Percentiles rank a stretch among this genome's conserved stretches.
These are phyloP conservation scores for Crotalus tigris DNA, from an alignment of 2,113 vertebrate genomes.

Conservation along the genomic window DNA sequence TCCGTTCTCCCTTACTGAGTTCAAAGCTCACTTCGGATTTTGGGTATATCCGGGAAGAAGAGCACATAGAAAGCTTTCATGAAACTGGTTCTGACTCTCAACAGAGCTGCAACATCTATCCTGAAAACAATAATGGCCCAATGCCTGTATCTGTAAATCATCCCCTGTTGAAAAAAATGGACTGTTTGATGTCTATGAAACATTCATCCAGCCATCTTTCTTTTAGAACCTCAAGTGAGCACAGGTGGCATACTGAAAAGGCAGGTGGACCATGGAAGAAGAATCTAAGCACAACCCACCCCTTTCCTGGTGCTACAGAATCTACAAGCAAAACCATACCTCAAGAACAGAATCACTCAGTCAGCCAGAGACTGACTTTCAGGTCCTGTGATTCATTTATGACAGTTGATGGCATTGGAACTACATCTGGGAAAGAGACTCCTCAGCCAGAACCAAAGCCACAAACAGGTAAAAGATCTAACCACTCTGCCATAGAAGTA, in stretches of 20 bases:
- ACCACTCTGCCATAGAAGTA: not conserved
- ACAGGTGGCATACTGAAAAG: not conserved
- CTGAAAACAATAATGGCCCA: not conserved
- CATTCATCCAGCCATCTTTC: not conserved
- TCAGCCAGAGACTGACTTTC: conserved; percentile 16
- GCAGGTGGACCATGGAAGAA: not conserved
- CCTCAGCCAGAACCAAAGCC: not conserved
- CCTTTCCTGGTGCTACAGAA: not conserved
- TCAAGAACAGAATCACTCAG: not conserved
- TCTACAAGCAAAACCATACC: not conserved
- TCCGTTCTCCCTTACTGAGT: conserved; percentile 44
- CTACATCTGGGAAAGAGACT: fast-evolving
- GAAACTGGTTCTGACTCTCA: not conserved
- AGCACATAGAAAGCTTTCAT: not conserved
- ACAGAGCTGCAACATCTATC: conserved; percentile 17
- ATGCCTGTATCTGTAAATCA: conserved; percentile 16
- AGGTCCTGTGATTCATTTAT: not conserved
- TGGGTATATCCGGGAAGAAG: not conserved
- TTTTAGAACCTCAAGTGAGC: not conserved
- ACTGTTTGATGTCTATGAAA: not conserved
- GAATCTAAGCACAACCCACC: not conserved
- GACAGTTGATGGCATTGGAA: fast-evolving
- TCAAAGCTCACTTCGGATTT: conserved; percentile 66
- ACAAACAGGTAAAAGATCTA: not conserved
- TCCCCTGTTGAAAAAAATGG: not conserved